Evolutionary conservation across 1,140 invertebrate species (phyloP).

Genomic region (Daktulosphaira vitifoliae): DNA sequence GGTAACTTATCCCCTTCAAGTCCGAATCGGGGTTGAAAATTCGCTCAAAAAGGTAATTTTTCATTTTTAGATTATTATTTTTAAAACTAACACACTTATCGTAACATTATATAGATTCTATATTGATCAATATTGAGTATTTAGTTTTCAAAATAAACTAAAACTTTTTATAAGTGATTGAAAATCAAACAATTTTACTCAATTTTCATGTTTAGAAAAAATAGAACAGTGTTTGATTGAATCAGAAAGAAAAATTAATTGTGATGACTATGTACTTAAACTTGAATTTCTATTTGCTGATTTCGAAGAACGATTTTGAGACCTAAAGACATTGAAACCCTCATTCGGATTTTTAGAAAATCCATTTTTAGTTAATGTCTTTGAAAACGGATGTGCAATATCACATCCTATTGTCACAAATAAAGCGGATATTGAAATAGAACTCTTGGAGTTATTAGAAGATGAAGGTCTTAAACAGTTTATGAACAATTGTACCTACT

Average conservation of each 20-base stretch:
- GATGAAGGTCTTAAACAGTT: constrained; percentile 1
- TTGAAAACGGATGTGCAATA: neutral
- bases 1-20: too few species aligned
- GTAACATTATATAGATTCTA: too few species aligned
- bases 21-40: too few species aligned
- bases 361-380: constrained; percentile 2
- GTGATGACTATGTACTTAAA: constrained; percentile 1
- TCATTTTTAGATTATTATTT: too few species aligned
- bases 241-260: constrained; percentile 11
- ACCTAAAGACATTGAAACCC: neutral
- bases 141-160: constrained; percentile 11
- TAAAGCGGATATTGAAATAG: constrained; percentile 1
- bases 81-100: too few species aligned
- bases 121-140: too few species aligned
- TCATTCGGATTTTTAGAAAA: constrained; percentile 1
- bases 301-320: neutral
- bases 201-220: constrained; percentile 2
- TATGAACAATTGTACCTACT: constrained; percentile 1
- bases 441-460: constrained; percentile 5
- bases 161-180: neutral
- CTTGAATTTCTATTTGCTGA: neutral
- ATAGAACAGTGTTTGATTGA: neutral
- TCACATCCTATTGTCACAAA: constrained; percentile 4
- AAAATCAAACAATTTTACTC: constrained; percentile 2
- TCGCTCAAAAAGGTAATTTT: too few species aligned